Evolutionary conservation across 2,888 invertebrate genomes (phyloP).

Genomic region (Disparrhopalites patrizii): DNA sequence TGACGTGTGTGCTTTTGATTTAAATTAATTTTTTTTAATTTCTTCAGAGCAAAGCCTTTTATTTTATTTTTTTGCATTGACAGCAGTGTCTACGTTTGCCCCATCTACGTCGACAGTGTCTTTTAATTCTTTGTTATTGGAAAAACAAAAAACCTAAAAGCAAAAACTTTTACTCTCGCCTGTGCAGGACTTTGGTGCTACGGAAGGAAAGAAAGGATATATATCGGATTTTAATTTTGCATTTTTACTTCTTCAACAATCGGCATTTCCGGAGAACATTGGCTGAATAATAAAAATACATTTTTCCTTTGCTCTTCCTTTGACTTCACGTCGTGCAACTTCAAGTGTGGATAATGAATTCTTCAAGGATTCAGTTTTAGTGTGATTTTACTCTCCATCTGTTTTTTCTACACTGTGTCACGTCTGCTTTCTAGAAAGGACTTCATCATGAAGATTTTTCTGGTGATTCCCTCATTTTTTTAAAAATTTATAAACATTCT

Average conservation of each 20-base stretch:
- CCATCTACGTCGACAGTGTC: neutral
- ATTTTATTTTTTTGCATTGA: too few species aligned
- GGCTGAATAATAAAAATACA: too few species aligned
- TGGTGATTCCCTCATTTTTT: constrained; percentile 18
- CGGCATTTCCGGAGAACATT: too few species aligned
- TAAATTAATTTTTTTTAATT: too few species aligned
- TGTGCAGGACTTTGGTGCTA: too few species aligned
- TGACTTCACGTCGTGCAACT: constrained; percentile 20
- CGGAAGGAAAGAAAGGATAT: neutral
- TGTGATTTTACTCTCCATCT: constrained; percentile 21
- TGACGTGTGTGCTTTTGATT: constrained; percentile 11
- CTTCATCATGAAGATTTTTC: constrained; percentile 28
- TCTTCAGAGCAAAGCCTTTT: too few species aligned
- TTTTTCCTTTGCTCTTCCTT: neutral
- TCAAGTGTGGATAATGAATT: constrained; percentile 28
- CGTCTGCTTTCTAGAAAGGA: neutral
- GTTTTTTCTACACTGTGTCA: constrained; percentile 17
- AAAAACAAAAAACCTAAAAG: neutral
- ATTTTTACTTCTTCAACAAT: too few species aligned
- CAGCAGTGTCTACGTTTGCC: neutral
- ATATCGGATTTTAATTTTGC: too few species aligned
- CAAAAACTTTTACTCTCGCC: neutral
- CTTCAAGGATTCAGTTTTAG: constrained; percentile 30
- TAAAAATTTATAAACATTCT: neutral
- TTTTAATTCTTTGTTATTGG: constrained; percentile 6